Evolutionary conservation across 2,113 vertebrate genomes (phyloP).

Genomic region (Prunella himalayana): DNA sequence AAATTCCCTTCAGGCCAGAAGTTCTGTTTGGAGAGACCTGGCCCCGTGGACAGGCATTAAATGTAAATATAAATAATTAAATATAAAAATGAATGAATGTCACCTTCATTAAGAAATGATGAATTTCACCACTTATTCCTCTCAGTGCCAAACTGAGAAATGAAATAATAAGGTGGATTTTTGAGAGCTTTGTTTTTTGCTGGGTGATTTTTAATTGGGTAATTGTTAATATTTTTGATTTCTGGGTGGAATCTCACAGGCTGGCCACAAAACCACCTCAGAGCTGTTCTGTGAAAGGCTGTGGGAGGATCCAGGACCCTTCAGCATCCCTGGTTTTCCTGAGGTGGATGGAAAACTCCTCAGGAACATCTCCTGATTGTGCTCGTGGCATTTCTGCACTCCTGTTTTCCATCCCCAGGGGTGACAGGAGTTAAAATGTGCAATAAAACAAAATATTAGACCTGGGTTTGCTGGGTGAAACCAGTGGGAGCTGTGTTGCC

Average conservation of each 20-base stretch:
- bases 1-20: not conserved
- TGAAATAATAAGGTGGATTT: not conserved
- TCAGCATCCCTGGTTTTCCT: not conserved
- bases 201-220: not conserved
- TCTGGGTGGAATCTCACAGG: not conserved
- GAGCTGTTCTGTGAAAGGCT: rapidly evolving
- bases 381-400: not conserved
- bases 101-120: not conserved
- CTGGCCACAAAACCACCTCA: not conserved
- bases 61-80: not conserved
- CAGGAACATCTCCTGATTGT: not conserved
- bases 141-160: not conserved
- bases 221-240: not conserved
- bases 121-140: not conserved
- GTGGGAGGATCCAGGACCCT: not conserved
- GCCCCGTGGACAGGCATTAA: not conserved
- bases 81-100: not conserved
- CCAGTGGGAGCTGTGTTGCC: rapidly evolving
- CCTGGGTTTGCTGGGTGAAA: not conserved
- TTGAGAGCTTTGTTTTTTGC: not conserved
- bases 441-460: not conserved
- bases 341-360: not conserved
- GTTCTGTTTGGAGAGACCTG: not conserved
- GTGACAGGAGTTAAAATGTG: not conserved
- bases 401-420: rapidly evolving